Percentiles rank a stretch among this genome's conserved stretches.
Evolutionary conservation across 2,113 vertebrate genomes (phyloP).

Genomic region (Macquaria australasica): DNA sequence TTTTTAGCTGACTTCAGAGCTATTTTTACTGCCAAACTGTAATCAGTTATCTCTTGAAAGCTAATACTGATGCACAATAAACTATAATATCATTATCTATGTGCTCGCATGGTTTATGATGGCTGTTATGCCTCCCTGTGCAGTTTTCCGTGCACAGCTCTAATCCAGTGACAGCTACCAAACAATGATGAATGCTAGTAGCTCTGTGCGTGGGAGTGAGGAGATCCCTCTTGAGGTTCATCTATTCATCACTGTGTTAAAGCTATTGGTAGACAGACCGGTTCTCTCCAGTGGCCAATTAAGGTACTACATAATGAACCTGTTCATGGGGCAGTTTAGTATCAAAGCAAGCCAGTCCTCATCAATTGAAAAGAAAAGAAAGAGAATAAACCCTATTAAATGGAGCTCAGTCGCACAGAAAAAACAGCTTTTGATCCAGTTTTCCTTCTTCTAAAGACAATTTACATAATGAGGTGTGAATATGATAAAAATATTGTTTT

Average conservation of each 20-base stretch:
- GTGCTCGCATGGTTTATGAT: background rate
- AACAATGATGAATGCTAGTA: constrained; percentile 42
- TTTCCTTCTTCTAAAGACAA: background rate
- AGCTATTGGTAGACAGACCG: constrained; percentile 20
- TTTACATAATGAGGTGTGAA: background rate
- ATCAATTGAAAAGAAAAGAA: background rate
- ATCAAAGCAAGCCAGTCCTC: constrained; percentile 12
- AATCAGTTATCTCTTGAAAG: background rate
- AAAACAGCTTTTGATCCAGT: background rate
- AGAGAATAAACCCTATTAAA: background rate
- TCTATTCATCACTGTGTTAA: constrained; percentile 40
- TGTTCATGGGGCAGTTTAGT: constrained; percentile 16
- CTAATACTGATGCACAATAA: background rate
- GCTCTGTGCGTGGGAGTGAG: constrained; percentile 15
- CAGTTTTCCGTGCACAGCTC: constrained; percentile 1
- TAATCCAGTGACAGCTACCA: constrained; percentile 36
- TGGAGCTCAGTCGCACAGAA: background rate
- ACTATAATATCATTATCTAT: background rate
- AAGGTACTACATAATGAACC: constrained; percentile 37
- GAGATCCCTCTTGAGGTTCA: constrained; percentile 23
- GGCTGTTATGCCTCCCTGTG: background rate
- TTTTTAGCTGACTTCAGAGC: background rate
- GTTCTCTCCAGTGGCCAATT: constrained; percentile 60
- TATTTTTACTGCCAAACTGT: background rate
- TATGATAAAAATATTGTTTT: constrained; percentile 14